These are phyloP conservation scores for Falco punctatus DNA, from an alignment of 2,113 vertebrate genomes.

Conservation along the genomic window DNA sequence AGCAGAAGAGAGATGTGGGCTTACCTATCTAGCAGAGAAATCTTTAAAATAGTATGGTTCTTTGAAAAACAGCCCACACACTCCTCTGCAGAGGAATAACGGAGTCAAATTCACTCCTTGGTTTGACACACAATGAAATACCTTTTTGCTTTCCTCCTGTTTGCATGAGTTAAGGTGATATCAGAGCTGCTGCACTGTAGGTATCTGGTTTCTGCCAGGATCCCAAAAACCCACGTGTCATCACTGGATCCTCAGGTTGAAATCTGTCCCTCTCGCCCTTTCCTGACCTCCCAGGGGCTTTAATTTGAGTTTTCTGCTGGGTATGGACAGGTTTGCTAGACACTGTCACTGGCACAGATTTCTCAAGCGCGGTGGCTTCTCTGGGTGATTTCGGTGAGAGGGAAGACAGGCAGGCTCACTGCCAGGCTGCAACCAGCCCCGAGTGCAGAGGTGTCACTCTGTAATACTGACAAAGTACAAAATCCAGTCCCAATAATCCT, in stretches of 20 bases:
- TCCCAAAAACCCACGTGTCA: fast-evolving
- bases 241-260: background rate
- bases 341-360: background rate
- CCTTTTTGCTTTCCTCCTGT: background rate
- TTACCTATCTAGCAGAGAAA: background rate
- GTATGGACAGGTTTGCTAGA: background rate
- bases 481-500: constrained; percentile 67
- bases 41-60: background rate
- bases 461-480: constrained; percentile 67
- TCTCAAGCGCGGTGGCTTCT: background rate
- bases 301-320: background rate
- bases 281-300: background rate
- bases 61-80: background rate
- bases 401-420: background rate
- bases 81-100: background rate
- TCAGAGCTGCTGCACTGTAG: background rate
- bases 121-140: background rate
- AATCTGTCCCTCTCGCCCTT: background rate
- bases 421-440: background rate
- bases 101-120: background rate
- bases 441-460: constrained; percentile 21
- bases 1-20: background rate
- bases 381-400: background rate
- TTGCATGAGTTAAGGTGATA: background rate
- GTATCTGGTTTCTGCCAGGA: background rate